These are phyloP conservation scores for Babyrousa celebensis DNA, from an alignment of 2,797 vertebrate genomes.

Conservation along the genomic window DNA sequence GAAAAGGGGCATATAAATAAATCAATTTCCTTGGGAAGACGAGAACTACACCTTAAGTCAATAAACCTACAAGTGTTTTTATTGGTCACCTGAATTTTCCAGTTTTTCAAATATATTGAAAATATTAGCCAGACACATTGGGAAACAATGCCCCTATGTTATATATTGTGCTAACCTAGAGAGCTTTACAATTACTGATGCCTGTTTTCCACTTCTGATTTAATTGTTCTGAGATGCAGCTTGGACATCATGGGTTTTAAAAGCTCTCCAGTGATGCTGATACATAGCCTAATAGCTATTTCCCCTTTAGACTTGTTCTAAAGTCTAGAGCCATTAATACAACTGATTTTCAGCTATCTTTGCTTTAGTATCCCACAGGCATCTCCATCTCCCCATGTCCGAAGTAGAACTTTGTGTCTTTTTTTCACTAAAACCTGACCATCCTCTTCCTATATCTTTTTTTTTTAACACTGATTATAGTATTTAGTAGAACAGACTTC, in stretches of 20 bases:
- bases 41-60: neutral
- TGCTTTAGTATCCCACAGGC: neutral
- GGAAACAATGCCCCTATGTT: too few species aligned
- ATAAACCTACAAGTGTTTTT: neutral
- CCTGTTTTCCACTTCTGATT: neutral
- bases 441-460: neutral
- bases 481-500: neutral
- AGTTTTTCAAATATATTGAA: neutral
- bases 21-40: neutral
- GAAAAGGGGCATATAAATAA: neutral
- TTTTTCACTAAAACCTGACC: neutral
- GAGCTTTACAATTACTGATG: neutral
- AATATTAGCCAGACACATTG: neutral
- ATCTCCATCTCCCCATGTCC: neutral
- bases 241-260: neutral
- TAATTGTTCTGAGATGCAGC: neutral
- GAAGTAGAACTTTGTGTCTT: neutral
- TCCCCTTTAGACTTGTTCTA: neutral
- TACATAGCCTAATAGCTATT: neutral
- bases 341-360: neutral
- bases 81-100: slow-evolving; percentile 9
- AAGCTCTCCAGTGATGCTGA: neutral
- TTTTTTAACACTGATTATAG: neutral
- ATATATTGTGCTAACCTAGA: neutral
- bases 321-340: neutral